These are phyloP conservation scores for Tinea pellionella DNA, from an alignment of 2,888 invertebrate species.

Conservation along the genomic window DNA sequence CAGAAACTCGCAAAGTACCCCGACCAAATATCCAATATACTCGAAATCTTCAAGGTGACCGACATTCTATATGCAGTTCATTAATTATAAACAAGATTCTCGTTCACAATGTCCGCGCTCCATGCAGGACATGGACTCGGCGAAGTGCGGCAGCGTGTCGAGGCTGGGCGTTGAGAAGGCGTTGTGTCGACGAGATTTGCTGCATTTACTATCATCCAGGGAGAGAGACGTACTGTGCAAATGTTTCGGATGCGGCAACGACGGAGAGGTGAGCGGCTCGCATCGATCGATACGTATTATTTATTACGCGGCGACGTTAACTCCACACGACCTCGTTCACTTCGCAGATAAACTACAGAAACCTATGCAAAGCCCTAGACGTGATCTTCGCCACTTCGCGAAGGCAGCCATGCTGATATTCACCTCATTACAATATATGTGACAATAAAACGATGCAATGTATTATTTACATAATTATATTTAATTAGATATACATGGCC, in stretches of 20 bases:
- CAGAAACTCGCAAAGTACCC: constrained; percentile 75
- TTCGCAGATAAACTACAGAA: constrained; percentile 75
- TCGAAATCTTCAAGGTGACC: constrained; percentile 76
- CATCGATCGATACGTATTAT: too few species aligned
- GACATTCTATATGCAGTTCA: too few species aligned
- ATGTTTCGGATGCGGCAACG: constrained; percentile 76
- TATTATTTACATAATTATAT: constrained; percentile 64
- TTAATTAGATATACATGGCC: constrained; percentile 51
- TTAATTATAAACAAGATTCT: too few species aligned
- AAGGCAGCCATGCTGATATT: constrained; percentile 50
- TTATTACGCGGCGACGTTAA: too few species aligned
- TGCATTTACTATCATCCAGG: constrained; percentile 71
- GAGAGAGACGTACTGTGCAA: constrained; percentile 79
- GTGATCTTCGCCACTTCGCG: constrained; percentile 70
- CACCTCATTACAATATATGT: background rate
- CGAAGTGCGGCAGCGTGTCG: constrained; percentile 75
- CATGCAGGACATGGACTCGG: constrained; percentile 77
- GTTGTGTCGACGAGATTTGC: constrained; percentile 73
- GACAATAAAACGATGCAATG: background rate
- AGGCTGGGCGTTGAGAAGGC: constrained; percentile 74
- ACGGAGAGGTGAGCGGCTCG: constrained; percentile 37
- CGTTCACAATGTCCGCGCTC: too few species aligned
- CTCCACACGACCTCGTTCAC: background rate
- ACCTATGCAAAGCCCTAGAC: constrained; percentile 75
- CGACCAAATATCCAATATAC: constrained; percentile 75